These are phyloP conservation scores for Mallotus villosus DNA, from an alignment of 2,797 vertebrate species.

Conservation along the genomic window DNA sequence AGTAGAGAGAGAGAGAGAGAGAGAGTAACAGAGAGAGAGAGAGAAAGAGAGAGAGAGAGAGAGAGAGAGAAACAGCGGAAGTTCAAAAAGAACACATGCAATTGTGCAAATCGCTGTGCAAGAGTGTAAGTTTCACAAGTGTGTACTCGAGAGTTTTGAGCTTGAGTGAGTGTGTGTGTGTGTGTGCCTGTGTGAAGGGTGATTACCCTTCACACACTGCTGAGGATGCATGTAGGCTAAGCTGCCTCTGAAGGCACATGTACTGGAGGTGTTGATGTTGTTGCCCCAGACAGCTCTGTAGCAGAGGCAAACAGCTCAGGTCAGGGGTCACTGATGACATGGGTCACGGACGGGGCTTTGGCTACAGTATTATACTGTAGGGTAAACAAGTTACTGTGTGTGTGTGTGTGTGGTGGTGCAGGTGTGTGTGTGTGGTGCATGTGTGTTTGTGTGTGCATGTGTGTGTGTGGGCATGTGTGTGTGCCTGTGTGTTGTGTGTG, in stretches of 20 bases:
- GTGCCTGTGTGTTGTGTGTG: neutral
- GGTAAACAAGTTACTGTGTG: neutral
- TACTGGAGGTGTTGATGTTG: slow-evolving; percentile 40
- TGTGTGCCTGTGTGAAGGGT: neutral
- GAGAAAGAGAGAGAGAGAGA: neutral
- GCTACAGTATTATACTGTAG: neutral
- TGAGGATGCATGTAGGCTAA: neutral
- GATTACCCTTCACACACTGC: neutral
- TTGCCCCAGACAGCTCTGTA: slow-evolving; percentile 58
- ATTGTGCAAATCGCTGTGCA: no score
- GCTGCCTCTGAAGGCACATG: slow-evolving; percentile 26
- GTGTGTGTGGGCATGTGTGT: neutral
- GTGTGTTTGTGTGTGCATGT: neutral
- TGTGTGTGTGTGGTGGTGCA: neutral
- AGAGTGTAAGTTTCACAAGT: neutral
- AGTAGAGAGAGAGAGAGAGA: no score
- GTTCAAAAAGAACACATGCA: neutral
- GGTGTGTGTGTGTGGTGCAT: neutral
- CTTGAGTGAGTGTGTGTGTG: neutral
- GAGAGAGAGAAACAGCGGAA: neutral
- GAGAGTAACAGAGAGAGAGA: no score
- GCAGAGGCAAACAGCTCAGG: slow-evolving; percentile 61
- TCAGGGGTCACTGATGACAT: slow-evolving; percentile 47
- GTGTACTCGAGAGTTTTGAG: neutral
- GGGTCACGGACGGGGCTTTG: neutral